phyloP scores from a whole-genome alignment of 2,113 vertebrate species.

The Urocynchramus pylzowi region DNA sequence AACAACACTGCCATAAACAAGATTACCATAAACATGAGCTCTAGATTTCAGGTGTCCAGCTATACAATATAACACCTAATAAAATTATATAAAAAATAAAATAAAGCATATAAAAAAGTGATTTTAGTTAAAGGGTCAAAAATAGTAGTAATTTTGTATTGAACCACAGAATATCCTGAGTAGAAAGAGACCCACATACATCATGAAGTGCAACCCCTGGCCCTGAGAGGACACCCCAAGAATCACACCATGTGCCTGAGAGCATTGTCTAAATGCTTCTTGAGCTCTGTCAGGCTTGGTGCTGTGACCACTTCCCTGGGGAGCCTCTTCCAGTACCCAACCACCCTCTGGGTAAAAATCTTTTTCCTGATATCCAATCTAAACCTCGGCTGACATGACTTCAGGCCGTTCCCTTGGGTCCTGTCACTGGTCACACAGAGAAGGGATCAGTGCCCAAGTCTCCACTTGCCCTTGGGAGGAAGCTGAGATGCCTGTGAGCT shows the following conservation, averaged over 20 bases:
- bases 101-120: not conserved
- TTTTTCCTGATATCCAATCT: not conserved
- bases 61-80: not conserved
- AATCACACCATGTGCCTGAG: not conserved
- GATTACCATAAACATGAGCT: not conserved
- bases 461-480: not conserved
- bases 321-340: not conserved
- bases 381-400: fast-evolving
- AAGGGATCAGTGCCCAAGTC: not conserved
- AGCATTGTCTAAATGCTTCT: fast-evolving
- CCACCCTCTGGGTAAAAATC: not conserved
- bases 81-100: not conserved
- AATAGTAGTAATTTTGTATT: not conserved
- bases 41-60: not conserved
- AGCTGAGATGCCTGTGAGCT: not conserved
- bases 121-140: not conserved
- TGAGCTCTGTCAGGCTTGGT: not conserved
- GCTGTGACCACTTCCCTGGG: not conserved
- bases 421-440: not conserved
- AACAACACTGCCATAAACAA: not conserved
- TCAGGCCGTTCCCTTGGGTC: fast-evolving
- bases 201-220: not conserved
- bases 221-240: not conserved
- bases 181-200: not conserved
- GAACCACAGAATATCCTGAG: not conserved